Base-by-base conservation (phyloP, 2,888 invertebrate genomes). In the Orgyia antiqua region DNA sequence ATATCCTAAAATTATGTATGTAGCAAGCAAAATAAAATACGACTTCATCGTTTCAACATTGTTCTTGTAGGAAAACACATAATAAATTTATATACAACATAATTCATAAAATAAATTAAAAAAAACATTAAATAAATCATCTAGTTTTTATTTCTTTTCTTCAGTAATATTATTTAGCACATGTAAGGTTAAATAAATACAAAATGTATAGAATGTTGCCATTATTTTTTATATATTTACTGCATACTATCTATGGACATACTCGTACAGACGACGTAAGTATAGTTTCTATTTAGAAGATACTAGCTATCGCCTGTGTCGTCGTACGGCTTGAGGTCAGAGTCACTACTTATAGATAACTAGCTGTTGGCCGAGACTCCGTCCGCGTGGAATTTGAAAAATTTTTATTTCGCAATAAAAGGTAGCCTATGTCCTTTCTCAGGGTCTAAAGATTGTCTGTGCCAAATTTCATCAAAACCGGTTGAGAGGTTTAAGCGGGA, bases 21-120 rank as follows among this genome's bases (percentile, higher is more conserved):
- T 30, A 13, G 32, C 35, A 26, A 54, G 31, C 13, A 58, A 10
- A 58, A 41, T 26, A 59, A 39, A 31, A 49, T 26, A 33, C 9
- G 32, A 30, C 38, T 44, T 42, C 61, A 62, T 62, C 19, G 21
- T 51, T 51, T 53, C 35, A 28, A 39, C 49, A 44, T 51, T 32
- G 20, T 45, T 42, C 29, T 17, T 23, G n/a, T 24, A 24, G 18
- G 4, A 15, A 4, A 4, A 4, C 15, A 15, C 15, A 15, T 15
- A 15, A 24, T 12, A 10, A 24, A 37, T 47, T 44, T 48, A 43
- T 33, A 20, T 33, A n/a, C 10, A 19, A 31, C 33, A 42, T 53
- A 41, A 45, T 45, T n/a, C 20, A 47, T 18, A 20, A 31, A 24
- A 23, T 10, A 23, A 23, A 10, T 23, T 4, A 10, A 23, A 6